Conservation (phyloP, 2,797 vertebrate species). For the Bradypodion pumilum region DNA sequence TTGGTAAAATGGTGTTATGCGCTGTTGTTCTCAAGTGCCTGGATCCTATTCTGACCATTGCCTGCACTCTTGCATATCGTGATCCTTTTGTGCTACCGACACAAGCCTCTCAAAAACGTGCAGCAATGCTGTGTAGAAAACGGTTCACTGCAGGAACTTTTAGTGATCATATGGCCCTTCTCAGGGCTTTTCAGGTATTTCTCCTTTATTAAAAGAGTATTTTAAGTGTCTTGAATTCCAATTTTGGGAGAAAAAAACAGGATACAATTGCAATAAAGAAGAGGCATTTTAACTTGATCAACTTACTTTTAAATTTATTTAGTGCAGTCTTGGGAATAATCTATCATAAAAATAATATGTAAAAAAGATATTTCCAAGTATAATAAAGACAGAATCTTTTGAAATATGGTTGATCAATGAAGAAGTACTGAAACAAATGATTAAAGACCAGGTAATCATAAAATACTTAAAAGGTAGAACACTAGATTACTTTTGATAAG, state of each 20-base stretch:
- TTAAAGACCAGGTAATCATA: too few species aligned
- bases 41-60: conserved; percentile 95
- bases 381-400: too few species aligned
- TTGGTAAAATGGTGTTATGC: conserved; percentile 97
- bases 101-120: conserved; percentile 85
- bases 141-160: conserved; percentile 86
- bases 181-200: conserved; percentile 93
- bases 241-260: too few species aligned
- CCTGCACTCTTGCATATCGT: conserved; percentile 89
- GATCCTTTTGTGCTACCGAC: conserved; percentile 91
- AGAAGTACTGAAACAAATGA: too few species aligned
- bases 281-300: background rate
- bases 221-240: too few species aligned
- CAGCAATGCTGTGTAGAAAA: conserved; percentile 87
- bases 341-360: background rate
- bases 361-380: too few species aligned
- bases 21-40: conserved; percentile 92
- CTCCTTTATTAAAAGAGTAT: conserved; percentile 12
- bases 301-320: background rate
- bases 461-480: too few species aligned
- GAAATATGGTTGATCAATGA: too few species aligned
- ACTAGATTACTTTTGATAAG: too few species aligned
- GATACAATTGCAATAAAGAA: background rate
- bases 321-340: background rate
- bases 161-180: conserved; percentile 96